Evolutionary conservation across 2,113 vertebrate genomes (phyloP).

Genomic region (Melanerpes formicivorus): DNA sequence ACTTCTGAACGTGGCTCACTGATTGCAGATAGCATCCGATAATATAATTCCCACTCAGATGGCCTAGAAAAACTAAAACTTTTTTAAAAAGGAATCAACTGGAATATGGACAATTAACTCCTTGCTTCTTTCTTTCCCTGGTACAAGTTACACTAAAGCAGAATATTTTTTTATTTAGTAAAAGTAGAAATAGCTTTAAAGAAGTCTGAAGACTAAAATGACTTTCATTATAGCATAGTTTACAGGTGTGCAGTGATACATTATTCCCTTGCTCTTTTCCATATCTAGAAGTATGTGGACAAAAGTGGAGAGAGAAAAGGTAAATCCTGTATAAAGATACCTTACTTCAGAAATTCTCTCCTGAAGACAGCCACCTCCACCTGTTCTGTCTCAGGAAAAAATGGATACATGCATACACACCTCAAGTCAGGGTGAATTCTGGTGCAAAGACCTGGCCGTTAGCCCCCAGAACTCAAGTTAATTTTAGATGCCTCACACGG

Average conservation of each 20-base stretch:
- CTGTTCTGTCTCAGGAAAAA: not conserved
- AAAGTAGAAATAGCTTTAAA: not conserved
- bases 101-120: not conserved
- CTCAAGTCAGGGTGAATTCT: not conserved
- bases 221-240: not conserved
- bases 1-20: not conserved
- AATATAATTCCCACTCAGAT: not conserved
- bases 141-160: not conserved
- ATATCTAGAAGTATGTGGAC: not conserved
- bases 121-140: not conserved
- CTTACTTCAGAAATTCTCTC: not conserved
- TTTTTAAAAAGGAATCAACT: not conserved
- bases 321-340: not conserved
- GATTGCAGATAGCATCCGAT: not conserved
- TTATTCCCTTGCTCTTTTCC: not conserved
- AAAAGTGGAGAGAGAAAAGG: not conserved
- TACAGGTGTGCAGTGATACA: accelerated
- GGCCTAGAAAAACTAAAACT: not conserved
- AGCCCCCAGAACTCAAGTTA: not conserved
- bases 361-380: not conserved
- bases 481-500: not conserved
- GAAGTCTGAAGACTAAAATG: not conserved
- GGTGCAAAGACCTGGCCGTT: not conserved
- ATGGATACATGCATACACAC: not conserved
- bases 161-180: not conserved